These are phyloP conservation scores for Emydocephalus ijimae DNA, from an alignment of 2,113 vertebrate species.

Conservation along the genomic window DNA sequence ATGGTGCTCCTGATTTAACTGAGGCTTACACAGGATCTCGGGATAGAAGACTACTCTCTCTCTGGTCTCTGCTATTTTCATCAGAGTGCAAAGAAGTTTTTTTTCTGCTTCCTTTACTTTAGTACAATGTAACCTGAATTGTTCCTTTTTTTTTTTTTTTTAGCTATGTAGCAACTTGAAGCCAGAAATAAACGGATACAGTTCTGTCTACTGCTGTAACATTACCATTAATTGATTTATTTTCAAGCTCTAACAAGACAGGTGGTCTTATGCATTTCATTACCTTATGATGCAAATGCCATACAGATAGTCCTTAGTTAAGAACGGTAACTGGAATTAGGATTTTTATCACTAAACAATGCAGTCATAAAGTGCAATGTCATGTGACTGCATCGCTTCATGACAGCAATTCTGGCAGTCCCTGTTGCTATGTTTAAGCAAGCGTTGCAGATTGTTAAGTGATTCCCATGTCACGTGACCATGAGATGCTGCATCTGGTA, in stretches of 20 bases:
- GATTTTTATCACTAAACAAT: neutral
- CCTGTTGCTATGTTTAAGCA: neutral
- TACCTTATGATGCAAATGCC: neutral
- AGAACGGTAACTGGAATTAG: neutral
- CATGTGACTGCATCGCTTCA: neutral
- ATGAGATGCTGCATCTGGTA: neutral
- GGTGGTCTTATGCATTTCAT: neutral
- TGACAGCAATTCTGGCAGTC: neutral
- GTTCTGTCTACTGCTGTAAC: neutral
- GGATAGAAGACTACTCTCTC: neutral
- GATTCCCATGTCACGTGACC: neutral
- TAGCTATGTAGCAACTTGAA: too few species aligned
- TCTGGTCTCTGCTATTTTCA: too few species aligned
- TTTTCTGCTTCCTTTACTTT: neutral
- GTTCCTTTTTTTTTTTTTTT: neutral
- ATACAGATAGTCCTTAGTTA: neutral
- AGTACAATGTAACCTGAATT: neutral
- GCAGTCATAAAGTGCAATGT: neutral
- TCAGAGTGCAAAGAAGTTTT: neutral
- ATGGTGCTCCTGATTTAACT: constrained; percentile 17
- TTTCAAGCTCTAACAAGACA: neutral
- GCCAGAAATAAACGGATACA: neutral
- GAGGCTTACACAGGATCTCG: neutral
- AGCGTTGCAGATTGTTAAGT: neutral
- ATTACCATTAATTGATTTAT: neutral